Base-by-base conservation (phyloP, 2,113 vertebrate genomes). In the Menura novaehollandiae region DNA sequence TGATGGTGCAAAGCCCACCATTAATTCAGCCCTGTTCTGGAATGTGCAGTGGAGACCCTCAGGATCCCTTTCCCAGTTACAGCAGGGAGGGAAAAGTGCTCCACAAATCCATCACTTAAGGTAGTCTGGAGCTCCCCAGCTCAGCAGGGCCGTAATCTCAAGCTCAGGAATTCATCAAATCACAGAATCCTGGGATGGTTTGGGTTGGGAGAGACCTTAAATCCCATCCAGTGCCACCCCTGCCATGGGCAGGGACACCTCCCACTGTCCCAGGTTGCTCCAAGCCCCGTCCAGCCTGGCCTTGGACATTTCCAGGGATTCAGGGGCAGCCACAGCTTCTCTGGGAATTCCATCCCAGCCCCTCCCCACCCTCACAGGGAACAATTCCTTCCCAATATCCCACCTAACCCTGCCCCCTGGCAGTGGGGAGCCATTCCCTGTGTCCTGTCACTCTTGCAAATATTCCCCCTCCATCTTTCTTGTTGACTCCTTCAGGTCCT, bases 41-140 rank as follows among this genome's bases (percentile, higher is more conserved):
- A 71, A n/a, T 2, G 1, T 2, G 7, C 21, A 27, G 7, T 1
- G 2, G 39, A 59, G 30, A 41, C 13, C 60, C 58, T 39, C 15
- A 37, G 66, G 53, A 28, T 33, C 19, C 35, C 28, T 20, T 63
- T 64, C 35, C 41, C 67, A 35, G 0, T 18, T 15, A 11, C n/a
- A 32, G 19, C 1, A 22, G 44, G 7, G 26, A 46, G 13, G 44
- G 28, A 53, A 77, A 83, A 44, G 18, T 5, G 5, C 56, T 62
- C 67, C 67, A 52, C 19, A n/a, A 37, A 32, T 22, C 14, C 30
- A 9, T 58, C 28, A 11, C 44, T 52, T 5, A 2, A 9, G 27
- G 37, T 13, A 13, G 19, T 15, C 43, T 41, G 53, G 53, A 88
- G 52, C n/a, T 13, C 8, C 47, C 30, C 6, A 20, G 15, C 20